These are phyloP conservation scores for Temnothorax ravouxi DNA, from an alignment of 2,888 invertebrate species.

Conservation along the genomic window DNA sequence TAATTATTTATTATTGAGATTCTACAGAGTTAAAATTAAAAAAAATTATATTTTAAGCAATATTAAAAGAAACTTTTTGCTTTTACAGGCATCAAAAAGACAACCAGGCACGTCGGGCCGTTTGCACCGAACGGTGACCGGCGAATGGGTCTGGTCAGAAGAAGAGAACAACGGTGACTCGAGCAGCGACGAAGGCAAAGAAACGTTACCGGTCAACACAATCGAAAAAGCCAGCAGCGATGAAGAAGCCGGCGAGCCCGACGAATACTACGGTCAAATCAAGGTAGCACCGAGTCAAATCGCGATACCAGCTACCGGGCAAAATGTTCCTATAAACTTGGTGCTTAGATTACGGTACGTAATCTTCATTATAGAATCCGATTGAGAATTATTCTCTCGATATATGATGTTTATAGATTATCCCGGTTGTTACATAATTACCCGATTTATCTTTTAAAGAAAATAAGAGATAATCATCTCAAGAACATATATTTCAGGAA, in stretches of 20 bases:
- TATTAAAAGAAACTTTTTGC: conserved; percentile 13
- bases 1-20: conserved; percentile 20
- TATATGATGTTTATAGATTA: conserved; percentile 55
- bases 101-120: conserved; percentile 93
- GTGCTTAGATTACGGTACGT: conserved; percentile 94
- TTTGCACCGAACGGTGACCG: conserved; percentile 97
- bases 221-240: conserved; percentile 86
- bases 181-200: conserved; percentile 87
- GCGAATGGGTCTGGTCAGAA: conserved; percentile 99
- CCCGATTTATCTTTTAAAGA: conserved; percentile 72
- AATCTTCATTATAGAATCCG: not conserved
- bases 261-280: conserved; percentile 83
- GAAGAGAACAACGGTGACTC: conserved; percentile 92
- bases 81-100: conserved; percentile 89
- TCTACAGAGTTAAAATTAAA: not conserved
- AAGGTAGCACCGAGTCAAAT: conserved; percentile 80
- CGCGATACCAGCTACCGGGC: conserved; percentile 79
- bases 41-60: not conserved
- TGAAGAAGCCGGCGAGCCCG: conserved; percentile 84
- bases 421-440: not conserved
- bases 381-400: not conserved
- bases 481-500: conserved; percentile 89
- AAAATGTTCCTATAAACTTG: conserved; percentile 90
- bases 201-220: conserved; percentile 86
- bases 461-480: conserved; percentile 42